Evolutionary conservation across 2,888 invertebrate species (phyloP), one percentile per base, ranked within the genome.

Genomic region (Plagodis dolabraria): DNA sequence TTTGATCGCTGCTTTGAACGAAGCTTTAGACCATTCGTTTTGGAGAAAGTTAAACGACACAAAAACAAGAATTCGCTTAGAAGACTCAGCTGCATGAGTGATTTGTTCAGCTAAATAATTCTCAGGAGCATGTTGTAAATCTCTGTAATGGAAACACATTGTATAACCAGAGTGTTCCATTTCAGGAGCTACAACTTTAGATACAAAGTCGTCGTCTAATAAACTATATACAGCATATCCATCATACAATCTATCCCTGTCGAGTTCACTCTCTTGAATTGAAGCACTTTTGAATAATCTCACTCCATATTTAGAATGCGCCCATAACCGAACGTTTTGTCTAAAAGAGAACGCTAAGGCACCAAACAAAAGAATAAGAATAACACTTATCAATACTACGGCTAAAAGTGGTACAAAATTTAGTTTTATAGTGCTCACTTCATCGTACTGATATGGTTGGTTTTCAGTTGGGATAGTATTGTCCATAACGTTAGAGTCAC

Each of bases 171-270:
- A 90, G 72, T 96, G 96, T 86, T 97, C 97, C 77, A 97, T 90
- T 85, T 96, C 96, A 80, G 85, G 96, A 86, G 91, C 97, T 77
- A 93, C 95, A 87, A 93, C 95, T 93, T 87, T 95, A 80, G 86
- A 95, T 87, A 94, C 94, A 82, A 93, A 95, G 93, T 93, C 96
- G 86, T 93, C 96, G 93, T 97, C 97, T 74, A 96, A 94, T 76
- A 96, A 95, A 87, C 96, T 96, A 92, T 98, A 98, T 52, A 97
- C 95, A 80, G 98, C 94, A 86, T 98, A 98, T 64, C 97, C 97
- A 88, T 98, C 98, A 86, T 96, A 97, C 54, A 96, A 92, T 70
- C 96, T 94, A 77, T 96, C 96, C 71, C 93, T 88, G 77, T 94
- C 93, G 35, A 95, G 83, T 75, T 94, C 93, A 81, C 93, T 93